Evolutionary conservation across 2,797 vertebrate genomes (phyloP).

Genomic region (Bucorvus abyssinicus): DNA sequence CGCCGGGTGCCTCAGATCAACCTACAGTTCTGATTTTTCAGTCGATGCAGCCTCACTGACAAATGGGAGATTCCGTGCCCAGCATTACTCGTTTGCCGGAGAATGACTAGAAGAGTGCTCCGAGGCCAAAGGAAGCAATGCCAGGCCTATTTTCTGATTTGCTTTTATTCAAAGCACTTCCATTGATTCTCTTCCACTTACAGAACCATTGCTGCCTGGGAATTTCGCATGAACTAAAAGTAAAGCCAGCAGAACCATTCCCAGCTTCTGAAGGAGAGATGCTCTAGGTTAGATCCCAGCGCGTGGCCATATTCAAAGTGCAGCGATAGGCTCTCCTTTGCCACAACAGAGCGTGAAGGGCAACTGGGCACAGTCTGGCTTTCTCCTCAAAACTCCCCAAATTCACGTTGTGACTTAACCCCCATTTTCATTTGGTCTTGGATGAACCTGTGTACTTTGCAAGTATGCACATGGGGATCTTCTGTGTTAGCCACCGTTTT

Average conservation of each 20-base stretch:
- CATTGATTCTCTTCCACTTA: background rate
- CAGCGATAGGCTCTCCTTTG: background rate
- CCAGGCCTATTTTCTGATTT: background rate
- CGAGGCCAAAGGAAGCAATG: background rate
- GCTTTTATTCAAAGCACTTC: background rate
- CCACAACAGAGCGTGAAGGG: background rate
- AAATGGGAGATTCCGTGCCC: background rate
- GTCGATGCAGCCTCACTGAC: background rate
- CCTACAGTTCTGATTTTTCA: background rate
- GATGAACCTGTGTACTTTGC: background rate
- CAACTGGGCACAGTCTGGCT: background rate
- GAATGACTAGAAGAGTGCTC: background rate
- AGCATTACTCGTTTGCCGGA: background rate
- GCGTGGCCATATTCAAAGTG: accelerated
- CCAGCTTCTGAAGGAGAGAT: background rate
- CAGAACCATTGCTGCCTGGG: background rate
- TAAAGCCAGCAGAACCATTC: background rate
- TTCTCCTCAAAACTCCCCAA: background rate
- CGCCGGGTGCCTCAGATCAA: background rate
- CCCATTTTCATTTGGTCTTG: background rate
- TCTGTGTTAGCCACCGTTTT: background rate
- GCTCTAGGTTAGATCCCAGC: background rate
- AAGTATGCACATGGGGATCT: background rate
- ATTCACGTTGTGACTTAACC: background rate
- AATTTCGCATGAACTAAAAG: background rate